These are phyloP conservation scores for Sinocyclocheilus rhinocerous DNA, from an alignment of 2,113 vertebrate genomes.

Conservation along the genomic window DNA sequence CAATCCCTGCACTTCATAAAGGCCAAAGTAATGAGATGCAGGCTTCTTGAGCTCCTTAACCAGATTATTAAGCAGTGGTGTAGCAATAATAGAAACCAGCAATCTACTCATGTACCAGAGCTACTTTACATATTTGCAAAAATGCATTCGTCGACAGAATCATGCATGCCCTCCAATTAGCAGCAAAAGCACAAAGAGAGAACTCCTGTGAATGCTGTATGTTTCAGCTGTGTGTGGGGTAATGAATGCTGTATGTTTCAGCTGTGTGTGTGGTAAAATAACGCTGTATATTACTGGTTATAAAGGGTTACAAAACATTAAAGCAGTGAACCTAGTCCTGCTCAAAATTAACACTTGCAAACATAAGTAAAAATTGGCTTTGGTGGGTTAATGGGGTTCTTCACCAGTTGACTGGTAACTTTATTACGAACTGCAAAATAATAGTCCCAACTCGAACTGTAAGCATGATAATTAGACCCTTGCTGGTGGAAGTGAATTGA, in stretches of 20 bases:
- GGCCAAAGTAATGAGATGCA: conserved; percentile 24
- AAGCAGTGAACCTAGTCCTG: neutral
- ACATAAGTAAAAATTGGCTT: neutral
- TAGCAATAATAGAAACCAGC: conserved; percentile 39
- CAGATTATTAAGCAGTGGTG: conserved; percentile 38
- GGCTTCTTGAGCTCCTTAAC: conserved; percentile 22
- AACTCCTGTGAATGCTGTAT: neutral
- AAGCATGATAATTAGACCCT: neutral
- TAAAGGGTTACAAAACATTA: neutral
- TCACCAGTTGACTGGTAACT: neutral
- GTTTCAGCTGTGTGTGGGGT: neutral
- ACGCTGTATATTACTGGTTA: neutral
- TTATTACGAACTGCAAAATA: neutral
- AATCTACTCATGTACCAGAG: conserved; percentile 29
- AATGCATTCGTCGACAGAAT: conserved; percentile 39
- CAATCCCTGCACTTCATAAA: conserved; percentile 21
- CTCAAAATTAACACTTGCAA: neutral
- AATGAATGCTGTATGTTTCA: neutral
- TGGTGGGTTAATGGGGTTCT: neutral
- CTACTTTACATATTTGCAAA: conserved; percentile 45
- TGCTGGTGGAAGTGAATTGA: neutral
- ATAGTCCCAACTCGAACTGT: neutral
- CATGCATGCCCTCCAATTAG: conserved; percentile 27
- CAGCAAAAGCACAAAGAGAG: neutral
- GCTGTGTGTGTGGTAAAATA: neutral